phyloP scores from a whole-genome alignment of 2,888 invertebrate genomes.

The Matsumyia berberina region DNA sequence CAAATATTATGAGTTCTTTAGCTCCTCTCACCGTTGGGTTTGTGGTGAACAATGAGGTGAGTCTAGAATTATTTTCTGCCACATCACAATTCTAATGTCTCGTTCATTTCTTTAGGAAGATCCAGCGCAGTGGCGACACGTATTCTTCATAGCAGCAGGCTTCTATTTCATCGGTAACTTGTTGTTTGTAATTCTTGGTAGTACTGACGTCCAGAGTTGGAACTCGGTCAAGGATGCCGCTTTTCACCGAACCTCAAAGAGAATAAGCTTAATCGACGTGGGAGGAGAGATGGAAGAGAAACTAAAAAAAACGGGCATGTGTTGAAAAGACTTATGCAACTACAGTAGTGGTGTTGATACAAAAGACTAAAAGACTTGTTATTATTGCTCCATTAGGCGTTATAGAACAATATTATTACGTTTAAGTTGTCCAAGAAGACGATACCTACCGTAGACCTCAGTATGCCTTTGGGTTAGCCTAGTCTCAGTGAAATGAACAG shows the following conservation, averaged over 20 bases:
- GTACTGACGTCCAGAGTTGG: constrained; percentile 86
- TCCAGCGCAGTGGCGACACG: constrained; percentile 85
- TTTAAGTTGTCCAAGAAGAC: constrained; percentile 20
- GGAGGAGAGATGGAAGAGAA: constrained; percentile 46
- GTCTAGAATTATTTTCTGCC: constrained; percentile 77
- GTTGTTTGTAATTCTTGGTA: constrained; percentile 86
- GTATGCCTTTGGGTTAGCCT: constrained; percentile 15
- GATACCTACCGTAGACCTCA: constrained; percentile 16
- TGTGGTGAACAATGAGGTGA: constrained; percentile 89
- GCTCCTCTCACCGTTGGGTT: constrained; percentile 90
- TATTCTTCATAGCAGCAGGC: constrained; percentile 86
- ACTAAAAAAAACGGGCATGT: constrained; percentile 29
- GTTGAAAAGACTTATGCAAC: not conserved
- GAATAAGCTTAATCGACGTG: constrained; percentile 53
- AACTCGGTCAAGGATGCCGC: constrained; percentile 84
- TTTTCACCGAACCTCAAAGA: constrained; percentile 57
- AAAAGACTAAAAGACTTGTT: constrained; percentile 61
- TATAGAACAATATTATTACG: constrained; percentile 28
- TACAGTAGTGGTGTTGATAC: not conserved
- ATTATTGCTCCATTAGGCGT: constrained; percentile 40
- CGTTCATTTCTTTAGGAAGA: constrained; percentile 79
- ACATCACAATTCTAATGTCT: not conserved
- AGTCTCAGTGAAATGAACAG: constrained; percentile 35
- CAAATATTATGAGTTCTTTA: constrained; percentile 91
- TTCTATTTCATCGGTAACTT: constrained; percentile 86